phyloP scores from a whole-genome alignment of 2,113 vertebrate genomes.

The Atherinomorus stipes region DNA sequence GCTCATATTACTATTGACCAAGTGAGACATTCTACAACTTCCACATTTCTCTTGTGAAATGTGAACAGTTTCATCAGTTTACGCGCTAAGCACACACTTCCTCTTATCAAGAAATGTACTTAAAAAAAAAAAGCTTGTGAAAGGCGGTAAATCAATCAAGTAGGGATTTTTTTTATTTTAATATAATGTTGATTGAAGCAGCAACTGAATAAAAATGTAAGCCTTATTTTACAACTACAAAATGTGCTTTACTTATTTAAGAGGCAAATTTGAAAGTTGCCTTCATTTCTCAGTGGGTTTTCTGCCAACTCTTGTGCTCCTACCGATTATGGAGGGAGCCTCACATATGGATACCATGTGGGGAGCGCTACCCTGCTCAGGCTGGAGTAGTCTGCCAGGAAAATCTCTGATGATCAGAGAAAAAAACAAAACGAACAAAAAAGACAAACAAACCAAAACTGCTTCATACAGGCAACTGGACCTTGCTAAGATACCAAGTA shows the following conservation, averaged over 20 bases:
- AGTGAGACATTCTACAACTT: constrained; percentile 34
- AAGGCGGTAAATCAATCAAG: neutral
- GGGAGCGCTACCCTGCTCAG: constrained; percentile 13
- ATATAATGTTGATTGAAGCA: neutral
- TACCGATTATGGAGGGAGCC: constrained; percentile 9
- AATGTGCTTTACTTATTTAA: no score
- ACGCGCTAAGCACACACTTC: constrained; percentile 12
- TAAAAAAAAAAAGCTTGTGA: neutral
- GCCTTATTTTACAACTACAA: neutral
- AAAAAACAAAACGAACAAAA: constrained; percentile 29
- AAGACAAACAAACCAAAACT: no score
- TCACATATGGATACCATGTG: constrained; percentile 69
- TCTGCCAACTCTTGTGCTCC: constrained; percentile 8
- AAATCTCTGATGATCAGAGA: constrained; percentile 17
- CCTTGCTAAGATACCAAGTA: no score
- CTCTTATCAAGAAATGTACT: constrained; percentile 6
- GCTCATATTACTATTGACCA: constrained; percentile 45
- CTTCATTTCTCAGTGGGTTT: no score
- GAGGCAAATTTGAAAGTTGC: no score
- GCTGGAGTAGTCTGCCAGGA: constrained; percentile 9
- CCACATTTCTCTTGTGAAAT: constrained; percentile 42
- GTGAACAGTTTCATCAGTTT: neutral
- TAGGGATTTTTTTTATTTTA: neutral
- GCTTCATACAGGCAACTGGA: constrained; percentile 39
- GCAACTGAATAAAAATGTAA: neutral